These are phyloP conservation scores for Torymus auratus DNA, from an alignment of 2,888 invertebrate species.

Conservation along the genomic window DNA sequence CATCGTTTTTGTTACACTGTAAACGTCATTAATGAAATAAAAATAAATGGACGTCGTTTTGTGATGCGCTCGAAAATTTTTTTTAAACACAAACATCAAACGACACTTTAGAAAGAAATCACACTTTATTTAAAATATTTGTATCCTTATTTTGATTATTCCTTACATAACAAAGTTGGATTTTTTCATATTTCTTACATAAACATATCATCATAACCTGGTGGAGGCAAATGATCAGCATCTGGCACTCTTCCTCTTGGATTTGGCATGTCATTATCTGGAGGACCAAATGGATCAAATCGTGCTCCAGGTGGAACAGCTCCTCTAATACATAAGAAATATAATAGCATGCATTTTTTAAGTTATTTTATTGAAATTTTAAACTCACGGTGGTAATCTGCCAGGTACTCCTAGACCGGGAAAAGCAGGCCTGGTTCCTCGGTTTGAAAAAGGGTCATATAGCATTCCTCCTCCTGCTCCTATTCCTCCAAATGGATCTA, in stretches of 20 bases:
- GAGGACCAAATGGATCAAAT: conserved; percentile 91
- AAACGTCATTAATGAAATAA: conserved; percentile 67
- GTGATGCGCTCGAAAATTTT: conserved; percentile 57
- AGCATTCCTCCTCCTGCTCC: conserved; percentile 88
- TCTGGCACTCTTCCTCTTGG: conserved; percentile 78
- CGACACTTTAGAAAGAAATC: conserved; percentile 40
- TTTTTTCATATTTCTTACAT: conserved; percentile 78
- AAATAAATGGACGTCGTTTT: conserved; percentile 68
- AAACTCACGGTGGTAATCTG: conserved; percentile 79
- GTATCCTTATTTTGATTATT: conserved; percentile 22
- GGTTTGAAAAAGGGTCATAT: conserved; percentile 80
- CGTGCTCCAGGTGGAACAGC: conserved; percentile 87
- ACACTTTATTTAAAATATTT: conserved; percentile 46
- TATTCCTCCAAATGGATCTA: conserved; percentile 88
- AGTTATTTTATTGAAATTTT: conserved; percentile 6
- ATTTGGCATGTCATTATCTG: conserved; percentile 72
- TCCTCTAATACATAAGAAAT: conserved; percentile 77
- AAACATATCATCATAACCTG: conserved; percentile 87
- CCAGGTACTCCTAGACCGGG: conserved; percentile 79
- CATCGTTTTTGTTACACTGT: conserved; percentile 68
- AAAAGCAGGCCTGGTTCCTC: conserved; percentile 38
- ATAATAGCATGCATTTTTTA: conserved; percentile 1
- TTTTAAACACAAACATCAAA: conserved; percentile 29
- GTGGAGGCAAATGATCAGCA: conserved; percentile 87
- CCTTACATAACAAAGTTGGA: conserved; percentile 19